phyloP scores from a whole-genome alignment of 64 coral and sea anemone genomes.

The Pocillopora damicornis region DNA sequence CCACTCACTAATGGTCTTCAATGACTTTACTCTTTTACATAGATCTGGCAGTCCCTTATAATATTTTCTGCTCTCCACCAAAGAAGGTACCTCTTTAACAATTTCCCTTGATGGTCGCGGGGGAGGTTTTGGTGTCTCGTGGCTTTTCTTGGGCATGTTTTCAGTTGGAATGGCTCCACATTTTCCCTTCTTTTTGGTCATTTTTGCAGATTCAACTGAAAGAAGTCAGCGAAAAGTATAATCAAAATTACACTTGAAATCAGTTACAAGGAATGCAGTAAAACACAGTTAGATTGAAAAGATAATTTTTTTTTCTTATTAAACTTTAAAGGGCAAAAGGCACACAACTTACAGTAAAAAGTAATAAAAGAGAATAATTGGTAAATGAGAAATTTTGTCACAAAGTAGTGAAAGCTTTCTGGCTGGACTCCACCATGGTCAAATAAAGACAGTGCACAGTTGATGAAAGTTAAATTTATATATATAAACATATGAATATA shows the following conservation, averaged over 20 bases:
- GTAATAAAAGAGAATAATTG: too few species aligned
- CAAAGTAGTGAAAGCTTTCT: background rate
- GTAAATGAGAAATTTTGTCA: background rate
- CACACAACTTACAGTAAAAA: too few species aligned
- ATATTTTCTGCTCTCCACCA: background rate
- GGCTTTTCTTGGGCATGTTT: conserved; percentile 32
- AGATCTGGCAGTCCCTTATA: conserved; percentile 2
- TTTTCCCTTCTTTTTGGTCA: conserved; percentile 12
- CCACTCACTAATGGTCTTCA: conserved; percentile 9
- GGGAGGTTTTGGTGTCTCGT: conserved; percentile 2
- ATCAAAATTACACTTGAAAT: conserved; percentile 7
- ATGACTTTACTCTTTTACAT: background rate
- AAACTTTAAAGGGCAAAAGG: too few species aligned
- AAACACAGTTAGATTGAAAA: background rate
- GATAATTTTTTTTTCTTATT: background rate
- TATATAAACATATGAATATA: background rate
- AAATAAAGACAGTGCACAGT: background rate
- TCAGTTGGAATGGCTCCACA: background rate
- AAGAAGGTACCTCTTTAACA: conserved; percentile 8
- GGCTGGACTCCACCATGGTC: too few species aligned
- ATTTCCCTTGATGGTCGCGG: conserved; percentile 2
- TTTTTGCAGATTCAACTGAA: background rate
- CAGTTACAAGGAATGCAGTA: background rate
- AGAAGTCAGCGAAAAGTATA: background rate
- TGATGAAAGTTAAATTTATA: background rate